Percentiles rank a stretch among this genome's conserved stretches.
These are phyloP conservation scores for Coregonus ussuriensis DNA, from an alignment of 2,797 vertebrate genomes.

Conservation along the genomic window DNA sequence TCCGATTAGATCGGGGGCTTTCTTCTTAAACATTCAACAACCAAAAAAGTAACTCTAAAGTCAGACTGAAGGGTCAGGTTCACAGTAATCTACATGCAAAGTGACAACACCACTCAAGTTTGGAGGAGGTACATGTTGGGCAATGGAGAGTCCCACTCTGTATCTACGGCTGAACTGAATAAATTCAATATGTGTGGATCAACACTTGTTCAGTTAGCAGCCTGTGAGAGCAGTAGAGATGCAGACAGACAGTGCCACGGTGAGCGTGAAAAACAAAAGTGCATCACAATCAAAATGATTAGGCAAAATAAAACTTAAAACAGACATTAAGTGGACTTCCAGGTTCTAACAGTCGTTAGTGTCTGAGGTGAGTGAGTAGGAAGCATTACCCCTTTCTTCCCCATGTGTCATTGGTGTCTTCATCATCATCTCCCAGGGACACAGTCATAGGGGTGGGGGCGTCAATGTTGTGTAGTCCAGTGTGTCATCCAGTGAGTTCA, in stretches of 20 bases:
- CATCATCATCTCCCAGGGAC: neutral
- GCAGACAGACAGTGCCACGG: constrained; percentile 28
- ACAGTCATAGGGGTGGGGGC: constrained; percentile 13
- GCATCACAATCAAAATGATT: constrained; percentile 52
- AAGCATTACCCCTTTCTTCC: constrained; percentile 9
- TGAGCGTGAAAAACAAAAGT: constrained; percentile 62
- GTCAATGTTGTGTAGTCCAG: constrained; percentile 43
- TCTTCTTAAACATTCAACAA: constrained; percentile 48
- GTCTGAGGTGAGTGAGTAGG: constrained; percentile 32
- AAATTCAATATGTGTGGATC: constrained; percentile 16
- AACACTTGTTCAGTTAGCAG: constrained; percentile 22
- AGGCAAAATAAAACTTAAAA: constrained; percentile 34
- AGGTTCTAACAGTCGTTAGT: constrained; percentile 36
- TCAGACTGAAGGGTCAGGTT: constrained; percentile 30
- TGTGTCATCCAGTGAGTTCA: constrained; percentile 45
- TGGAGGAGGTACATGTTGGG: constrained; percentile 15
- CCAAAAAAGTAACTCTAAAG: constrained; percentile 25
- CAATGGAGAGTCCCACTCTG: constrained; percentile 5
- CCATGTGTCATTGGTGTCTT: constrained; percentile 10
- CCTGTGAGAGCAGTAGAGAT: constrained; percentile 27
- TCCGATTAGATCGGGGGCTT: constrained; percentile 4
- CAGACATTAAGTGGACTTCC: constrained; percentile 45
- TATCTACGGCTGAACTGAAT: constrained; percentile 21
- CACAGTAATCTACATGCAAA: constrained; percentile 46
- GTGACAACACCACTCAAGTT: constrained; percentile 12